Evolutionary conservation across 64 coral and sea anemone species (phyloP), one percentile per base, ranked within the genome.

Genomic region (Dendrophyllia cribrosa): DNA sequence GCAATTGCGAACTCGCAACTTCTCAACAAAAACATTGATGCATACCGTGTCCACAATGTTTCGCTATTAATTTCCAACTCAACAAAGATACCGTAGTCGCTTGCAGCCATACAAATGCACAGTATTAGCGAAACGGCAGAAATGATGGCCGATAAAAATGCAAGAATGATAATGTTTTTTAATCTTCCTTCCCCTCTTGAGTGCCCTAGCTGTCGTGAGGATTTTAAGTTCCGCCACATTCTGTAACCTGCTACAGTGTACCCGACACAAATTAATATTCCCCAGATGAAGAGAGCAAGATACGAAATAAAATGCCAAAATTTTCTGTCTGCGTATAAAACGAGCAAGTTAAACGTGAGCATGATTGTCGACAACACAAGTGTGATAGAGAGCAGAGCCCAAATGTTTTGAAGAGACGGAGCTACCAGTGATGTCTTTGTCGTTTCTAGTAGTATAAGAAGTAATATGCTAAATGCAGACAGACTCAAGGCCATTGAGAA

Each of bases 221-320:
- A 50, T 75, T 25, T 75, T 49, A 75, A 49, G 15, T 75, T 75
- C 2, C 72, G 43, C 72, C 72, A 75, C 15, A 75, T 75, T 75
- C 46, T 75, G 34, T 49, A 75, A 7, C 72, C 72, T 4, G 72
- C 45, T 15, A 75, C 17, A 1, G 46, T 9, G 46, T 75, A 75
- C 5, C 72, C 46, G 15, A 6, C 43, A 49, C 72, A 75, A 50
- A 75, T 75, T 7, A 75, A 13, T 50, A 13, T 19, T 16, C 72
- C 72, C 72, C 72, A 75, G 11, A 17, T 16, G 15, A 3, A 75
- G 46, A 75, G 3, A 14, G 7, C 17, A 12, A 50, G 11, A 19
- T 75, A 14, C 45, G 72, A 75, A 6, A 7, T 19, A 49, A 75
- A 50, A 7, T 13, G 46, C 72, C 72, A 75, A 19, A 75, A 49